Conservation (phyloP, 2,797 vertebrate genomes). For the Siniperca scherzeri region DNA sequence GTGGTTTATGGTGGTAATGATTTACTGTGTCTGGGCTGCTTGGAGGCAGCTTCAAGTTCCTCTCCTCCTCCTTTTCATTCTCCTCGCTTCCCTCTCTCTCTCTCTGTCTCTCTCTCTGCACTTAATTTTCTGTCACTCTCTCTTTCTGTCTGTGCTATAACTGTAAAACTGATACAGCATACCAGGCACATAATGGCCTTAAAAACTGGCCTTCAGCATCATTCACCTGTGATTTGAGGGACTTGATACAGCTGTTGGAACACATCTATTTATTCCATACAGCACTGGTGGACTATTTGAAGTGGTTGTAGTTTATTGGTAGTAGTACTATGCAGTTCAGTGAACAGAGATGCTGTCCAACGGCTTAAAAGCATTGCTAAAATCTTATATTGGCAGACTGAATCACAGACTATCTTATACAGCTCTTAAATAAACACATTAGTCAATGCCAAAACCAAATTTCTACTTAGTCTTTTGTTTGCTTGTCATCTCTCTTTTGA, state of each 20-base stretch:
- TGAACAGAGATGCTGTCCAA: neutral
- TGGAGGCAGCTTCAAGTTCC: constrained; percentile 80
- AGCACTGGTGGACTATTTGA: neutral
- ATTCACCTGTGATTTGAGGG: constrained; percentile 43
- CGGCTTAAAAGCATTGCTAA: neutral
- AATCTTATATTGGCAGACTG: neutral
- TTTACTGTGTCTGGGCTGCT: constrained; percentile 83
- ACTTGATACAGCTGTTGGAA: constrained; percentile 29
- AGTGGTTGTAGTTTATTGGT: neutral
- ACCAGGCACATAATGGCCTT: constrained; percentile 36
- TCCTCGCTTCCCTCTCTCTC: constrained; percentile 21
- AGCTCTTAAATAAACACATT: neutral
- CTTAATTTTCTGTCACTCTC: constrained; percentile 75
- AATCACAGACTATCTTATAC: neutral
- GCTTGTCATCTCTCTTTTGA: neutral
- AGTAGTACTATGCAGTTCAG: neutral
- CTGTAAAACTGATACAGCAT: constrained; percentile 56
- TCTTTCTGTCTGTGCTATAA: constrained; percentile 61
- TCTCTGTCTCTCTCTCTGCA: constrained; percentile 57
- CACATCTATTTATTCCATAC: neutral
- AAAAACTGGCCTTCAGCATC: constrained; percentile 47
- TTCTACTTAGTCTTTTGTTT: neutral
- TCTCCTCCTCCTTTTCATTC: constrained; percentile 59
- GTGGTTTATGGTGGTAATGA: constrained; percentile 85
- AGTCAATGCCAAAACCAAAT: neutral